phyloP scores from a whole-genome alignment of 2,888 invertebrate genomes.

The Amphipyra tragopoginis region DNA sequence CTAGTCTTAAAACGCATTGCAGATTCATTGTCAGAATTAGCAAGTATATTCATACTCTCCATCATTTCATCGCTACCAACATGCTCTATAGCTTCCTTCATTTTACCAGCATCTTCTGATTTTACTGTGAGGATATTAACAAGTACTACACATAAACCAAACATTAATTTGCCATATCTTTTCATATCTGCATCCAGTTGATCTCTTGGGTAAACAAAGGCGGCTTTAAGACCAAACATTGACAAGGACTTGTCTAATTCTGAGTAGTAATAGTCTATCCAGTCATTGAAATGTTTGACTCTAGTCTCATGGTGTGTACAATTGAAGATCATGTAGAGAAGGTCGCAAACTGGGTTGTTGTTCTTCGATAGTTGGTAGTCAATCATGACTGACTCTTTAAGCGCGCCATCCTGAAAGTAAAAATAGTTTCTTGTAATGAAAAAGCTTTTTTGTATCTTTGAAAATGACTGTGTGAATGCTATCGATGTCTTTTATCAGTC shows the following conservation, averaged over 20 bases:
- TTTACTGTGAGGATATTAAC: slow-evolving; percentile 48
- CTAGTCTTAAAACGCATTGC: slow-evolving; percentile 43
- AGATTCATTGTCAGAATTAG: slow-evolving; percentile 41
- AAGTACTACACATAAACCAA: slow-evolving; percentile 52
- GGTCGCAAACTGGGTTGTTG: slow-evolving; percentile 63
- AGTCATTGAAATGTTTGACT: slow-evolving; percentile 56
- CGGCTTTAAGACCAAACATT: slow-evolving; percentile 57
- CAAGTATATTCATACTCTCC: slow-evolving; percentile 7
- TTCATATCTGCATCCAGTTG: slow-evolving; percentile 63
- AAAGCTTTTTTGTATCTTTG: no score
- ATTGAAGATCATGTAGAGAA: slow-evolving; percentile 67
- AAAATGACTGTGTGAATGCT: no score
- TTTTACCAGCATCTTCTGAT: slow-evolving; percentile 53
- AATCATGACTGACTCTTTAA: slow-evolving; percentile 63
- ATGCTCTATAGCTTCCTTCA: slow-evolving; percentile 33
- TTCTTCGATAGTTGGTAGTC: slow-evolving; percentile 68
- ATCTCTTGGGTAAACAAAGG: slow-evolving; percentile 57
- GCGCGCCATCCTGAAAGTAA: slow-evolving; percentile 58
- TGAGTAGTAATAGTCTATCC: slow-evolving; percentile 64
- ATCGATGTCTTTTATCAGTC: no score
- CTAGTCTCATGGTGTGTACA: slow-evolving; percentile 67
- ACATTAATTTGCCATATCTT: slow-evolving; percentile 54
- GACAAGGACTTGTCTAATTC: slow-evolving; percentile 57
- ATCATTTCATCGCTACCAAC: not conserved
- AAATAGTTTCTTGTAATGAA: not conserved